Evolutionary conservation across 2,113 vertebrate species (phyloP).

Genomic region (Syngnathoides biaculeatus): DNA sequence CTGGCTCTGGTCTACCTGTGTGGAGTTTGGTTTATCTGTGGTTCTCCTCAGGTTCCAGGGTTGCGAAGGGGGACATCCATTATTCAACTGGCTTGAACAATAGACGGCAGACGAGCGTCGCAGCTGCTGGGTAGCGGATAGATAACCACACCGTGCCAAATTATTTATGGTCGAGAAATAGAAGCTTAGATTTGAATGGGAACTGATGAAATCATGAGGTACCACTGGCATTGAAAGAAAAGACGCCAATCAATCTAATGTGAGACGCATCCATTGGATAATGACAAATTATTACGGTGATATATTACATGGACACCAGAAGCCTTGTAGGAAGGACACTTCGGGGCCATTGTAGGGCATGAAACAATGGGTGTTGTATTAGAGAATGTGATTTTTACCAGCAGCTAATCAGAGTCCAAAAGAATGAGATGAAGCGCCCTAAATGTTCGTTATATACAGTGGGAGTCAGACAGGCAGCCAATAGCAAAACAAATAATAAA

Average conservation of each 20-base stretch:
- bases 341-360: too few relatives aligned
- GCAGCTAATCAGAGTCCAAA: too few relatives aligned
- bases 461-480: too few relatives aligned
- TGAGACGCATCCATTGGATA: neutral
- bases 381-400: too few relatives aligned
- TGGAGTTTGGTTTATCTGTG: constrained; percentile 53
- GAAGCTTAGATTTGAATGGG: constrained; percentile 36
- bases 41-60: constrained; percentile 65
- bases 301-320: neutral
- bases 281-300: neutral
- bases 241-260: neutral
- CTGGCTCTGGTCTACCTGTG: constrained; percentile 36
- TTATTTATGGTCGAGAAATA: constrained; percentile 72
- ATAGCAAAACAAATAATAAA: too few relatives aligned
- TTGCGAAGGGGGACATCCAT: constrained; percentile 71
- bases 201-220: constrained; percentile 56
- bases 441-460: too few relatives aligned
- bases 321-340: neutral
- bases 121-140: constrained; percentile 66
- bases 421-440: too few relatives aligned
- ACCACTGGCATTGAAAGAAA: constrained; percentile 2
- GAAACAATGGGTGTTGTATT: too few relatives aligned
- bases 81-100: constrained; percentile 71
- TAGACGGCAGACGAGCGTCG: constrained; percentile 49
- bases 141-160: constrained; percentile 62